Conservation (phyloP, 2,888 invertebrate species). For the Dicycla oo region DNA sequence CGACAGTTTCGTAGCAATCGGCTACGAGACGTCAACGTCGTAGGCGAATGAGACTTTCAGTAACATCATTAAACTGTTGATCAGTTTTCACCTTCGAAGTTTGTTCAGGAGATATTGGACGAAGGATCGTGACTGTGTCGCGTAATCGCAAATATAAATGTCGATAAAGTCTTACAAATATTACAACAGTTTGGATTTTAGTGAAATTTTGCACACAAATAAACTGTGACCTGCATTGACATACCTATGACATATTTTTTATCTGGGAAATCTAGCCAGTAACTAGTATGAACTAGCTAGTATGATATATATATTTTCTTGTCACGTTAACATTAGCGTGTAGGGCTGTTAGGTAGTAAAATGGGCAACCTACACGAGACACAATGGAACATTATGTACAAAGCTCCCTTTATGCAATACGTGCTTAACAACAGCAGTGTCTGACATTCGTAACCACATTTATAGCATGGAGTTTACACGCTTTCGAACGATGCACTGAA, state of each 20-base stretch:
- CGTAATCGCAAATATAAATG: neutral
- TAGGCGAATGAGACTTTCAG: neutral
- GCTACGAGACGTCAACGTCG: constrained; percentile 48
- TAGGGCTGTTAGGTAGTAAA: neutral
- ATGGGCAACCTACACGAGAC: constrained; percentile 4
- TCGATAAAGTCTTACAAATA: neutral
- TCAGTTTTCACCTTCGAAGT: neutral
- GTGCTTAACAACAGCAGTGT: constrained; percentile 7
- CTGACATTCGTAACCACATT: constrained; percentile 14
- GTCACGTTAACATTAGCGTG: neutral
- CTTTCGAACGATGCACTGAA: constrained; percentile 13
- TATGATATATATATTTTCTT: neutral
- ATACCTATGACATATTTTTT: neutral
- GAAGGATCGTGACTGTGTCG: neutral
- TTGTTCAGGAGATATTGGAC: neutral
- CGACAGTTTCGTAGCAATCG: constrained; percentile 36
- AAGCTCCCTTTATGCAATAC: constrained; percentile 13
- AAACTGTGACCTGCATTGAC: too few species aligned
- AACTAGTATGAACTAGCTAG: too few species aligned
- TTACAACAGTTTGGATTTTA: neutral
- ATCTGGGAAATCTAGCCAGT: neutral
- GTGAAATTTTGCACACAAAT: too few species aligned
- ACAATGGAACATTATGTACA: constrained; percentile 8
- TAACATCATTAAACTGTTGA: neutral
- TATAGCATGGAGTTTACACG: constrained; percentile 6